These are phyloP conservation scores for Saccopteryx leptura DNA, from an alignment of 2,113 vertebrate species.

Conservation along the genomic window DNA sequence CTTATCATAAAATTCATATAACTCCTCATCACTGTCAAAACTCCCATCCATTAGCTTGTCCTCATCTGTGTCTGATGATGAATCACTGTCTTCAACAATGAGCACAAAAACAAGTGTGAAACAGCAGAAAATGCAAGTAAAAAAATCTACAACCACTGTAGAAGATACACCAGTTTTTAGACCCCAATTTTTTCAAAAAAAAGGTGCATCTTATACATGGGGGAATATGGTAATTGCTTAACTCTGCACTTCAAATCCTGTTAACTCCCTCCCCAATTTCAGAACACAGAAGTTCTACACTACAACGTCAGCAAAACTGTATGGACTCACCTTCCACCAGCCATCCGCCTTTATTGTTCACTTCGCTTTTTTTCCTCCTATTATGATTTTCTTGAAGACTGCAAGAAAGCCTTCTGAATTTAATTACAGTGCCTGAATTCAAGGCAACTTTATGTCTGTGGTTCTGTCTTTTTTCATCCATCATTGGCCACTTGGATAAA, in stretches of 20 bases:
- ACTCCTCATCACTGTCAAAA: too few species aligned
- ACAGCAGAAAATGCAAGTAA: too few species aligned
- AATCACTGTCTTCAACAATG: too few species aligned
- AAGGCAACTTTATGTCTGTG: neutral
- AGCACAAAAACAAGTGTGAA: too few species aligned
- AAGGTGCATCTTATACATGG: too few species aligned
- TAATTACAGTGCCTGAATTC: neutral
- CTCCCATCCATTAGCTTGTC: too few species aligned
- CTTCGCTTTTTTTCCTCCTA: neutral
- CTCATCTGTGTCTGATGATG: too few species aligned
- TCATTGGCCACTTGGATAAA: neutral
- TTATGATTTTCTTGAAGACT: neutral
- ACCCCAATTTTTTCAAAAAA: too few species aligned
- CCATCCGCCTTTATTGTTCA: neutral
- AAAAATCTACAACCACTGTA: too few species aligned
- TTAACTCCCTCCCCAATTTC: neutral
- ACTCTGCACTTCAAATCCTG: neutral
- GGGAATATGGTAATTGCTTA: neutral
- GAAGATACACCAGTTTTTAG: too few species aligned
- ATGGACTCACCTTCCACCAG: neutral
- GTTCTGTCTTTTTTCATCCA: neutral
- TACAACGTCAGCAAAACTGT: neutral
- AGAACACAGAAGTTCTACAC: neutral
- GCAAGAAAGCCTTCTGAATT: neutral
- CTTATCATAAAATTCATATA: too few species aligned